A percentile compares a stretch with the other conserved stretches of the same genome.
These are phyloP conservation scores for Acrocephalus arundinaceus DNA, from an alignment of 2,113 vertebrate genomes.

Conservation along the genomic window DNA sequence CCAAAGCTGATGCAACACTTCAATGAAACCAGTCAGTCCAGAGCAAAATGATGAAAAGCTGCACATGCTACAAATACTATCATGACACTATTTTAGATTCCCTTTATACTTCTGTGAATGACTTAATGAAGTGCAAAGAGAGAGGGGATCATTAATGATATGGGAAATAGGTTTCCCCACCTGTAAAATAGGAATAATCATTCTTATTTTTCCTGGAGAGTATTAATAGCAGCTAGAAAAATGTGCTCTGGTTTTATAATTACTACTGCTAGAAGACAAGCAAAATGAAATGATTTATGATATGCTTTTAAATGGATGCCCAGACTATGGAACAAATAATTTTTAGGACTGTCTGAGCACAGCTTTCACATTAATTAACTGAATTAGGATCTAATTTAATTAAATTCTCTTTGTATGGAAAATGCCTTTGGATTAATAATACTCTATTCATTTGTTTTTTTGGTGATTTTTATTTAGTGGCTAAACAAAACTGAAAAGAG, in stretches of 20 bases:
- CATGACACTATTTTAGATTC: background rate
- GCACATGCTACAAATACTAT: background rate
- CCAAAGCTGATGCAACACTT: background rate
- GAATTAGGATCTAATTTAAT: conserved; percentile 45
- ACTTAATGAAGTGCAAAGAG: conserved; percentile 45
- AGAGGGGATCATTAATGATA: background rate
- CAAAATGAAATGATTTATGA: conserved; percentile 52
- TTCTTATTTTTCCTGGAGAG: conserved; percentile 39
- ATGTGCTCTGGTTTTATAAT: conserved; percentile 33
- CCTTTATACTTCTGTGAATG: background rate
- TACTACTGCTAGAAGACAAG: conserved; percentile 43
- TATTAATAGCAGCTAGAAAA: conserved; percentile 42
- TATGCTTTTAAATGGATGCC: conserved; percentile 24
- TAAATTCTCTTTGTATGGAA: conserved; percentile 21
- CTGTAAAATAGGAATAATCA: conserved; percentile 52
- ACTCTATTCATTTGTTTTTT: background rate
- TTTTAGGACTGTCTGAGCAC: background rate
- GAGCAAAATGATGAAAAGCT: conserved; percentile 1
- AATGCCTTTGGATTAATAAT: background rate
- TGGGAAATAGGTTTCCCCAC: conserved; percentile 39
- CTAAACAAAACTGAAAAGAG: background rate
- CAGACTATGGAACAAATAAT: conserved; percentile 26
- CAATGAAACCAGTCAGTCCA: background rate
- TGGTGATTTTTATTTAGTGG: background rate
- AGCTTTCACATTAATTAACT: conserved; percentile 33